Percentiles rank a stretch among this genome's conserved stretches.
Evolutionary conservation across 2,888 invertebrate genomes (phyloP).

Genomic region (Heliconius hortense): DNA sequence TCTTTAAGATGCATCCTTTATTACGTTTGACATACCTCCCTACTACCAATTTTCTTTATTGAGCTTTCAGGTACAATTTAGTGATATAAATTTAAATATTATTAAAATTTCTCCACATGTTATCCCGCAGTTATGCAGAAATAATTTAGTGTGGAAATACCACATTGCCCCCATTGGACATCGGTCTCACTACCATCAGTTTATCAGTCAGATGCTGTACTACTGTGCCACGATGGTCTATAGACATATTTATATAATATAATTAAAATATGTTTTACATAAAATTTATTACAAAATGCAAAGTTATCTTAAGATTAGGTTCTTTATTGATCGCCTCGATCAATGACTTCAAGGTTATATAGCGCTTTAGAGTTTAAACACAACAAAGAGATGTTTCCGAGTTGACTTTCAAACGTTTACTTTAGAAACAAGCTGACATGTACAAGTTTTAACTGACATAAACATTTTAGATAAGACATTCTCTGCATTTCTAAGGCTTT

Average conservation of each 20-base stretch:
- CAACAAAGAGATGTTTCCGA: constrained; percentile 32
- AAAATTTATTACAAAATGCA: no score
- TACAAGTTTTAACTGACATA: constrained; percentile 37
- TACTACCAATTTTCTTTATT: no score
- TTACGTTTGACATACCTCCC: no score
- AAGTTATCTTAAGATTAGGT: neutral
- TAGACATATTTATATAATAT: neutral
- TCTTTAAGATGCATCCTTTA: no score
- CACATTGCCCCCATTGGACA: no score
- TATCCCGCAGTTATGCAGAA: no score
- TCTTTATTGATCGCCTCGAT: constrained; percentile 3
- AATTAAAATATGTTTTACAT: neutral
- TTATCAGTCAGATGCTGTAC: no score
- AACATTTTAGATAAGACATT: constrained; percentile 37
- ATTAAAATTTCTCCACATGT: no score
- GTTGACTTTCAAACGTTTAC: constrained; percentile 39
- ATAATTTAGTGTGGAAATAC: no score
- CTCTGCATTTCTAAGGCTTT: constrained; percentile 26
- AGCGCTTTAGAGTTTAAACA: constrained; percentile 13
- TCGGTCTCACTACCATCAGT: no score
- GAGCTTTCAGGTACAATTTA: no score
- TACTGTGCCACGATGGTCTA: neutral
- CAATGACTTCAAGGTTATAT: constrained; percentile 10
- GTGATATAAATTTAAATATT: no score
- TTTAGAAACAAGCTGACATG: constrained; percentile 33